Evolutionary conservation across 2,888 invertebrate species (phyloP).

Genomic region (Drosophila hamatofila): DNA sequence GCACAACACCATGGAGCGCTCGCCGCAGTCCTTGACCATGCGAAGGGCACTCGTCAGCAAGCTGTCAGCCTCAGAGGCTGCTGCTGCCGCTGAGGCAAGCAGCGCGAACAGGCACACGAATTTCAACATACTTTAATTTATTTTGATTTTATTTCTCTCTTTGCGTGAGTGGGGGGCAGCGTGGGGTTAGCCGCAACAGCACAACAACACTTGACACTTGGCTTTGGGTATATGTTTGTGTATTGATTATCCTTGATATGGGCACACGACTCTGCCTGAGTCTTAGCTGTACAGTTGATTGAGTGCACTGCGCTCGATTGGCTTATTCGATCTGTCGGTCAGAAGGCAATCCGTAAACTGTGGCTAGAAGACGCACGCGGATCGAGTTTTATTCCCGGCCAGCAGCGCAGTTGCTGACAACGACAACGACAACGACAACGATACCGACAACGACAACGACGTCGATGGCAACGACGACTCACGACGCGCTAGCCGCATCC

Average conservation of each 20-base stretch:
- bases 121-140: slow-evolving; percentile 85
- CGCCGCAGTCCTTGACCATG: slow-evolving; percentile 90
- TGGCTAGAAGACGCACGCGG: slow-evolving; percentile 84
- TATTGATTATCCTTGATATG: slow-evolving; percentile 47
- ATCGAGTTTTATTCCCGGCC: slow-evolving; percentile 86
- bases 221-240: slow-evolving; percentile 6
- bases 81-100: slow-evolving; percentile 86
- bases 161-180: neutral
- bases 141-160: neutral
- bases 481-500: slow-evolving; percentile 41
- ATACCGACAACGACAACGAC: slow-evolving; percentile 41
- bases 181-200: slow-evolving; percentile 23
- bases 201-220: slow-evolving; percentile 62
- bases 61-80: slow-evolving; percentile 86
- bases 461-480: slow-evolving; percentile 42
- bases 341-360: slow-evolving; percentile 86
- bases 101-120: slow-evolving; percentile 85
- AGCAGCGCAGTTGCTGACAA: slow-evolving; percentile 63
- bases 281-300: slow-evolving; percentile 59
- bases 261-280: slow-evolving; percentile 42
- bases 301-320: slow-evolving; percentile 81
- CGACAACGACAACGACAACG: slow-evolving; percentile 45
- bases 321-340: slow-evolving; percentile 83
- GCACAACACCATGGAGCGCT: slow-evolving; percentile 89
- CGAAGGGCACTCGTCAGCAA: slow-evolving; percentile 88